A percentile compares a stretch with the other conserved stretches of the same genome.
These are phyloP conservation scores for Panagrolaimus sp. DNA, from an alignment of 1,140 invertebrate species.

Conservation along the genomic window DNA sequence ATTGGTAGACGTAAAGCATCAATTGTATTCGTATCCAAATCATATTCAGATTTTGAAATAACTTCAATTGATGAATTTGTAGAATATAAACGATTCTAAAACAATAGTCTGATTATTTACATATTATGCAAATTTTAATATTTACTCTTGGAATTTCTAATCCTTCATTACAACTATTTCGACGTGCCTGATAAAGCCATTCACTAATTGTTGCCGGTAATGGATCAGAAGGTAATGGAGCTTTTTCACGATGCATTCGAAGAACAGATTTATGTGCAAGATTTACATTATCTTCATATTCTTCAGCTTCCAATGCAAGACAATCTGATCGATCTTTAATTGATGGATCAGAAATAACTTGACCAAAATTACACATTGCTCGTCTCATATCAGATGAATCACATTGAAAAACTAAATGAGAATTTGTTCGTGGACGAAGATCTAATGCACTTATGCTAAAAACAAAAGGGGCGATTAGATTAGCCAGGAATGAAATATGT, in stretches of 20 bases:
- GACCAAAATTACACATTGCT: slow-evolving; percentile 5
- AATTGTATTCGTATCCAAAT: no score
- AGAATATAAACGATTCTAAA: slow-evolving; percentile 11
- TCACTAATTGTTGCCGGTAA: not conserved
- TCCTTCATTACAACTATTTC: no score
- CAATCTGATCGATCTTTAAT: not conserved
- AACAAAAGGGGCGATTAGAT: not conserved
- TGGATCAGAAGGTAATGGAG: slow-evolving; percentile 3
- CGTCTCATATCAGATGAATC: slow-evolving; percentile 10
- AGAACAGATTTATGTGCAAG: slow-evolving; percentile 5
- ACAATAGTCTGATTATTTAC: not conserved
- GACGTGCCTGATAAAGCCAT: no score
- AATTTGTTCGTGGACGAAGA: slow-evolving; percentile 9
- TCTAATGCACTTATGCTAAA: slow-evolving; percentile 2
- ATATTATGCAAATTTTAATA: no score
- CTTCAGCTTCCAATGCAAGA: not conserved
- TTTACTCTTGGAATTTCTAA: no score
- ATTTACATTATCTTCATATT: not conserved
- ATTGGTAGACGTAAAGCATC: no score
- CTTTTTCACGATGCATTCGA: not conserved
- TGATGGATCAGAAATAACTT: slow-evolving; percentile 7
- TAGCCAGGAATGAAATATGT: not conserved
- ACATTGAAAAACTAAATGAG: not conserved
- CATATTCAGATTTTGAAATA: not conserved
- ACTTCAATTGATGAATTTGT: slow-evolving; percentile 7